Percentiles rank a stretch among this genome's conserved stretches.
Evolutionary conservation across 2,888 invertebrate species (phyloP).

Genomic region (Eucriotettix oculatus): DNA sequence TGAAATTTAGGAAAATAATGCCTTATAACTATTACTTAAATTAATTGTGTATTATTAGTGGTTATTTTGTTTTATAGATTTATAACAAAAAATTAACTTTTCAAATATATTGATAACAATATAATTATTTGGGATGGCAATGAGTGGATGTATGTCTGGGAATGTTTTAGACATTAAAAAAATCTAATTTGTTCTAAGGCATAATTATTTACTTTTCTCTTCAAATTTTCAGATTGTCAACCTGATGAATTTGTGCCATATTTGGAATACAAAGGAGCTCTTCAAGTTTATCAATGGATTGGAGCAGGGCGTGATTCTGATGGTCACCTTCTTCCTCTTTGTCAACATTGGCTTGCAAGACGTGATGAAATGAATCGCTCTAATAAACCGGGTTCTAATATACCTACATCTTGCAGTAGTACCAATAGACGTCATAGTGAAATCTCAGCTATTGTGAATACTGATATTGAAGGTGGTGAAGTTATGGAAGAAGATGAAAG

Average conservation of each 20-base stretch:
- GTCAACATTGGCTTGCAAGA: conserved; percentile 62
- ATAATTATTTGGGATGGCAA: too few species aligned
- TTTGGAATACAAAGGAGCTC: conserved; percentile 59
- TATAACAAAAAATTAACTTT: too few species aligned
- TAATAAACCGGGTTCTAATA: conserved; percentile 13
- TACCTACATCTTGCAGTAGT: neutral
- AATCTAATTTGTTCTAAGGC: too few species aligned
- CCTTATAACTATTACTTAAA: too few species aligned
- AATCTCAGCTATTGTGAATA: neutral
- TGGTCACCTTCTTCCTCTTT: conserved; percentile 52
- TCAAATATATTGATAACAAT: too few species aligned
- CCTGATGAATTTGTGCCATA: conserved; percentile 81
- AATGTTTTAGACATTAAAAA: too few species aligned
- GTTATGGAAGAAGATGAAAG: conserved; percentile 11
- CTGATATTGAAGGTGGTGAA: neutral
- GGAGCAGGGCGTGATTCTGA: conserved; percentile 86
- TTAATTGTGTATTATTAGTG: too few species aligned
- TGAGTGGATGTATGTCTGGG: too few species aligned
- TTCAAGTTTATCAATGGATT: conserved; percentile 74
- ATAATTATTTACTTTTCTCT: too few species aligned
- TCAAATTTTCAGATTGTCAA: conserved; percentile 28
- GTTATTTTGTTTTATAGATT: too few species aligned
- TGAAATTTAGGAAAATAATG: too few species aligned
- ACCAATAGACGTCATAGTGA: neutral
- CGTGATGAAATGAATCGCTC: conserved; percentile 26